Percentiles rank a stretch among this genome's conserved stretches.
Evolutionary conservation across 2,113 vertebrate species (phyloP).

Genomic region (Suncus etruscus): DNA sequence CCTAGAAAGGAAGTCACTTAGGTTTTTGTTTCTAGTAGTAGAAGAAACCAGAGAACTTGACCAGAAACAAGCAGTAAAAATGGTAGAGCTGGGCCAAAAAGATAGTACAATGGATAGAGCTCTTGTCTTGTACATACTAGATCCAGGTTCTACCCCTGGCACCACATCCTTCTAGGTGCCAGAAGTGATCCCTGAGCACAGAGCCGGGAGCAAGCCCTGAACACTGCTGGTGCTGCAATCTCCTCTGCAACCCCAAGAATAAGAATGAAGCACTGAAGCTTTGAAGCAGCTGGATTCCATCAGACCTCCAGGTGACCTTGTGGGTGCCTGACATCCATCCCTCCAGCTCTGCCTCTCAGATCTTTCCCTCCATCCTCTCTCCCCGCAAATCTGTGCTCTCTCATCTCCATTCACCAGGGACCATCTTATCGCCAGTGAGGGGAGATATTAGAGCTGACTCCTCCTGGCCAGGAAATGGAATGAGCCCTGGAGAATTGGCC

Average conservation of each 20-base stretch:
- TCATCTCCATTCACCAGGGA: conserved; percentile 26
- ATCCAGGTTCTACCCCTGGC: too few species aligned
- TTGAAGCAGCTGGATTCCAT: not conserved
- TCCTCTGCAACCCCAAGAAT: not conserved
- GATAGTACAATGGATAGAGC: too few species aligned
- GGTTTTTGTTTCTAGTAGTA: too few species aligned
- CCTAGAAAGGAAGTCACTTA: too few species aligned
- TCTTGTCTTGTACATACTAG: too few species aligned
- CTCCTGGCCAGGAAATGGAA: conserved; percentile 63
- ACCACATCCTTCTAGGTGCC: too few species aligned
- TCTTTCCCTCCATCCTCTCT: not conserved
- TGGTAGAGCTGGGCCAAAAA: too few species aligned
- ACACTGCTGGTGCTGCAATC: not conserved
- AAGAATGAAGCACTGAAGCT: not conserved
- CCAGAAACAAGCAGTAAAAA: too few species aligned
- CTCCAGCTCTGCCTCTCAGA: not conserved
- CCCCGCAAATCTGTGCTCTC: not conserved
- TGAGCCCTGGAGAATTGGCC: conserved; percentile 54
- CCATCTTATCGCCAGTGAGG: not conserved
- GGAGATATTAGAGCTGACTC: conserved; percentile 24
- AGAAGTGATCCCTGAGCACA: too few species aligned
- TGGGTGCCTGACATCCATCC: not conserved
- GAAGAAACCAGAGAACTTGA: too few species aligned
- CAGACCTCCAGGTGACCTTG: not conserved
- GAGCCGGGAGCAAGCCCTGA: too few species aligned